A percentile compares a stretch with the other conserved stretches of the same genome.
Evolutionary conservation across 2,888 invertebrate species (phyloP).

Genomic region (Pristionchus japonicus): DNA sequence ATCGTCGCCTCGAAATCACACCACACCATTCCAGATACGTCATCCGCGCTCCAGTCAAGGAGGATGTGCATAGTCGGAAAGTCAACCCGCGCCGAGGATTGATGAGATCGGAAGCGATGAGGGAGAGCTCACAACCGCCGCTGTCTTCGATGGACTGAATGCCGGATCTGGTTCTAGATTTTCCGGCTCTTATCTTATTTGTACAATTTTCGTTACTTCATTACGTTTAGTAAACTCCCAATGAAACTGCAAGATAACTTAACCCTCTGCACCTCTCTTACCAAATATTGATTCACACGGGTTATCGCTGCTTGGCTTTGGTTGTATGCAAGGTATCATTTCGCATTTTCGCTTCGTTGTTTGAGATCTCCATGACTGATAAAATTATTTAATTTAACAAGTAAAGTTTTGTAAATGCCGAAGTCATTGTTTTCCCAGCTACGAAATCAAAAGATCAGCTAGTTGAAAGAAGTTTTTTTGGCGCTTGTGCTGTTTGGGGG

Average conservation of each 20-base stretch:
- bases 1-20: too few relatives aligned
- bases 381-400: background rate
- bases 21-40: slow-evolving; percentile 55
- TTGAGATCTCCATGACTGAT: background rate
- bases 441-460: too few relatives aligned
- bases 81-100: slow-evolving; percentile 68
- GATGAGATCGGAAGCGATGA: slow-evolving; percentile 51
- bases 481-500: too few relatives aligned
- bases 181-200: background rate
- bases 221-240: background rate
- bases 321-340: background rate
- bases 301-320: background rate
- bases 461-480: too few relatives aligned
- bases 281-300: background rate
- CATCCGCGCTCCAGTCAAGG: slow-evolving; percentile 62
- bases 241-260: background rate
- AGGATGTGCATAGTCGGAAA: slow-evolving; percentile 61
- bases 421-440: background rate
- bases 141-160: background rate
- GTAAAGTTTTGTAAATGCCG: background rate
- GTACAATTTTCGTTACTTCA: background rate
- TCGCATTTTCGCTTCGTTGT: background rate
- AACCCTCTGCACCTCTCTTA: background rate
- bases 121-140: slow-evolving; percentile 29
- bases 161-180: background rate